Percentiles rank a stretch among this genome's conserved stretches.
phyloP scores from a whole-genome alignment of 2,888 invertebrate genomes.

The Cephalotes varians region DNA sequence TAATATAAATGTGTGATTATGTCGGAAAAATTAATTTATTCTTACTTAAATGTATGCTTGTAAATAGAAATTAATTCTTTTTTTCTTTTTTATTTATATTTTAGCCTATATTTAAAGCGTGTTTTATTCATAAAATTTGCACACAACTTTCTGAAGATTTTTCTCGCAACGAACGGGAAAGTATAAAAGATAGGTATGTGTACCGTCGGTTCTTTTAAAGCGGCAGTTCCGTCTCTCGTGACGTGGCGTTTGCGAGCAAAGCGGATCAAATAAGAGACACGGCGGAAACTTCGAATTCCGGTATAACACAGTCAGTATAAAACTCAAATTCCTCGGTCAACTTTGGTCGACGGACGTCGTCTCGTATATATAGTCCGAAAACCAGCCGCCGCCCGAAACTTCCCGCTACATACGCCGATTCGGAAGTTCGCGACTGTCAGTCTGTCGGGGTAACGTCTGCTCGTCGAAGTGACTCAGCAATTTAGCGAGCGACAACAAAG shows the following conservation, averaged over 20 bases:
- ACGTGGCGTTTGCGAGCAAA: slow-evolving; percentile 29
- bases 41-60: background rate
- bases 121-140: background rate
- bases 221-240: slow-evolving; percentile 1
- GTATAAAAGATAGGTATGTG: background rate
- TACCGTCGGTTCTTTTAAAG: slow-evolving; percentile 16
- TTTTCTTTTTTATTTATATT: background rate
- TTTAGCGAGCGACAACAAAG: slow-evolving; percentile 22
- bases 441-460: slow-evolving; percentile 20
- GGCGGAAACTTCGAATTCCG: slow-evolving; percentile 39
- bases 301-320: slow-evolving; percentile 32
- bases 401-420: slow-evolving; percentile 25
- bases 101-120: background rate
- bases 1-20: no score
- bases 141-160: slow-evolving; percentile 1
- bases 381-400: slow-evolving; percentile 37
- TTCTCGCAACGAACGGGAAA: background rate
- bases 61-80: background rate
- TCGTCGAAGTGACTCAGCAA: slow-evolving; percentile 20
- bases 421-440: slow-evolving; percentile 33
- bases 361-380: slow-evolving; percentile 32
- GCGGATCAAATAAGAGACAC: slow-evolving; percentile 47
- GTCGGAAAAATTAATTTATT: background rate
- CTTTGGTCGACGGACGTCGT: slow-evolving; percentile 38
- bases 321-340: slow-evolving; percentile 49